Evolutionary conservation across 1,140 invertebrate species (phyloP), one percentile per base, ranked within the genome.

Genomic region (Pemphigus obesinymphae): DNA sequence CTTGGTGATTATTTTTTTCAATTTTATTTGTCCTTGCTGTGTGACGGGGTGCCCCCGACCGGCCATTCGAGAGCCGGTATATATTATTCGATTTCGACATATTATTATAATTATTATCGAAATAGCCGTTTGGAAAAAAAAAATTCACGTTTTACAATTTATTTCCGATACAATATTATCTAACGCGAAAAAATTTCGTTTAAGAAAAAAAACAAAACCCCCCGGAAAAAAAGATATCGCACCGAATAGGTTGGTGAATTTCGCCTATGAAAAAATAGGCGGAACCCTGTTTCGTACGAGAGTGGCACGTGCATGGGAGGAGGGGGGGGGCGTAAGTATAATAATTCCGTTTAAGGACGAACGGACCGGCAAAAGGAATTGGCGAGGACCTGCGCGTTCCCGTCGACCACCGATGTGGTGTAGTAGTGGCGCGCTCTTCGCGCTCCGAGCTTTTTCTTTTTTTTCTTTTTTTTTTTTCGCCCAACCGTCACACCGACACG

Each of bases 361-460:
- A 70, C 6, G 50, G n/a, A 15, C n/a, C 8, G n/a, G 37, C 1
- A 48, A 80, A 80, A 80, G 37, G 76, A 58, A 63, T 23, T 15
- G 76, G 76, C 40, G 26, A 80, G 76, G 76, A 80, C 76, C 1
- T 80, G 76, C 76, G 76, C 76, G 34, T 53, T 78, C 13, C 4
- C 6, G 53, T 17, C 34, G 37, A 26, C 3, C 11, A 20, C 6
- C n/a, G n/a, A n/a, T n/a, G n/a, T n/a, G n/a, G 76, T 43, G 50
- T 20, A 2, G 76, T 17, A 40, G 76, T 80, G 76, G 76, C 76
- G 76, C 76, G 23, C 76, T 80, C 76, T 80, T 63, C 76, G 68
- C 55, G 13, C 68, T 50, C 45, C 29, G 40, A 80, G 34, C 55
- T 80, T 45, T 78, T 58, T 29, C 50, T n/a, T n/a, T n/a, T n/a